Base-by-base conservation (phyloP, 1,140 invertebrate genomes). In the Andricus grossulariae region DNA sequence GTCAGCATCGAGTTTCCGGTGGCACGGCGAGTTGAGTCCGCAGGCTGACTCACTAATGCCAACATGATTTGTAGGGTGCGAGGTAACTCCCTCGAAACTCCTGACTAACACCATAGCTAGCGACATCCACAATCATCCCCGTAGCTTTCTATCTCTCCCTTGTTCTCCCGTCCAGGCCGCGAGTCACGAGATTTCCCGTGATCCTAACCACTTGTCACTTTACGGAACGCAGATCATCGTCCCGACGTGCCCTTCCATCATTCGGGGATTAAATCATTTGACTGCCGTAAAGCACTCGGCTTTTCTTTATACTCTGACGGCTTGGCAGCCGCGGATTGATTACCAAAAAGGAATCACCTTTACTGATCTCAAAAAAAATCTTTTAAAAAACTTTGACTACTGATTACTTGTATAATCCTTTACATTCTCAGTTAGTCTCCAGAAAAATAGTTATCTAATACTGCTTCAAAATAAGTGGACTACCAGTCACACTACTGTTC, bases 201-300 rank as follows among this genome's bases (percentile, higher is more conserved):
- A 91, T 91, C 90, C 90, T 84, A 84, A 89, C 89, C 89, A 91
- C 90, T 91, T 91, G 90, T 91, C 90, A 91, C 86, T 90, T 89
- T 82, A 88, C 87, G 89, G 85, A 87, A 88, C 85, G 86, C 88
- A 86, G 88, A 88, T 93, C 93, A 93, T 93, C 92, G 93, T 88
- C 89, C 82, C 92, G 93, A 93, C 93, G 91, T 85, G 91, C 86
- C 86, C 92, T 86, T 92, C 85, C 87, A 88, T 91, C 90, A 92
- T 88, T 88, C 88, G 80, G 87, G 87, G 88, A 89, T 90, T 90
- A 88, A 89, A 90, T 89, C 87, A 88, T 90, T 88, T 2, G 60
- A 45, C 39, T 45, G 39, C 39, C 39, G 39, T 11, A 7, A 39
- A 66, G 16, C 25, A 66, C 25, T 66, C 32, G 25, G 25, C 16